Percentiles rank a stretch among this genome's conserved stretches.
These are phyloP conservation scores for Glyptemys insculpta DNA, from an alignment of 2,797 vertebrate genomes.

Conservation along the genomic window DNA sequence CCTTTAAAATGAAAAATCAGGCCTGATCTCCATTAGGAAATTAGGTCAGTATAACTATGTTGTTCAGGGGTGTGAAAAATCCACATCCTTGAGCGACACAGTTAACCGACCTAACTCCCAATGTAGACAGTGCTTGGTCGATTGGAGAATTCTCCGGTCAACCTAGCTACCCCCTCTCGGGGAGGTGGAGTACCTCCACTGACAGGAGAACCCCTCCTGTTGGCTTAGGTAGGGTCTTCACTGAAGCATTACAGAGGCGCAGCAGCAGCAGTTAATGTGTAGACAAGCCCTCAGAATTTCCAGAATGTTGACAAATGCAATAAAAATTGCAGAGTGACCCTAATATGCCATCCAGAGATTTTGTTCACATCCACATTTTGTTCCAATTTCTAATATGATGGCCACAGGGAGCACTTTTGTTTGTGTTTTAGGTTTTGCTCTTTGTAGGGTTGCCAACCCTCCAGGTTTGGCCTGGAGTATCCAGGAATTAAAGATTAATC, in stretches of 20 bases:
- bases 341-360: background rate
- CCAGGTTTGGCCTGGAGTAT: too few species aligned
- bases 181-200: background rate
- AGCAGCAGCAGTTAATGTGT: background rate
- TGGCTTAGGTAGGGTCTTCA: background rate
- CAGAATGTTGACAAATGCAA: background rate
- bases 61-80: too few species aligned
- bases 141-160: too few species aligned
- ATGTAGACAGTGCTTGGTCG: too few species aligned
- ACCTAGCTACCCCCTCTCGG: too few species aligned
- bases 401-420: background rate
- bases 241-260: background rate
- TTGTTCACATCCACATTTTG: background rate
- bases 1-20: conserved; percentile 46
- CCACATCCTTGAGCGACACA: too few species aligned
- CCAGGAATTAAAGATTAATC: too few species aligned
- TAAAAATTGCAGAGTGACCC: conserved; percentile 1
- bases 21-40: too few species aligned
- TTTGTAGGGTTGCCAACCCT: background rate
- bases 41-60: too few species aligned
- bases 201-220: background rate
- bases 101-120: too few species aligned
- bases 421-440: background rate
- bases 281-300: background rate
- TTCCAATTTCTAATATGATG: conserved; percentile 21